Base-by-base conservation (phyloP, 2,888 invertebrate genomes). In the Leptinotarsa juncta region DNA sequence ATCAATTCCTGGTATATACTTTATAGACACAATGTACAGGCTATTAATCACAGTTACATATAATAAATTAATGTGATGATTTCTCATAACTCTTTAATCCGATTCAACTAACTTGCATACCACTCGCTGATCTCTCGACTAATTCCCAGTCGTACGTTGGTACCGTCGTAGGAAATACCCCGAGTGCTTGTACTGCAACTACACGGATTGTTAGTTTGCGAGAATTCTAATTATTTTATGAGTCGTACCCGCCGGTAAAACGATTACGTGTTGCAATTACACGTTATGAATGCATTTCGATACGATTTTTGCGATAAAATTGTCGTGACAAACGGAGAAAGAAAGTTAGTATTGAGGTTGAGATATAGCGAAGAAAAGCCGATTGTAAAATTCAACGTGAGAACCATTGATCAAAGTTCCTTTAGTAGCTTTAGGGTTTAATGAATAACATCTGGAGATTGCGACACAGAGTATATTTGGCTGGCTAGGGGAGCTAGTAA, bases 171-270 rank as follows among this genome's bases (percentile, higher is more conserved):
- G 23, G 57, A 57, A 57, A 57, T 57, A 57, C 23, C 26, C 23
- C 20, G 3, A 15, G 57, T 57, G 23, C 57, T 57, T 23, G 57
- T 26, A 20, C 23, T 20, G 57, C 57, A 57, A 57, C 57, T 57
- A 57, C 57, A 57, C 57, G 57, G 57, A 57, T 57, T 57, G 57
- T 26, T 57, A 15, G 57, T 57, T 57, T 57, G 20, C 57, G 23
- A 26, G 57, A 57, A 57, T 57, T 57, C 26, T 57, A 57, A 57
- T 57, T 57, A 57, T 57, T 57, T 57, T 23, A 57, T 23, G 57
- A 57, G 57, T 23, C 57, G 20, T 57, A 4, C 57, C 57, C 57
- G 57, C 57, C 20, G 57, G 57, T 20, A 57, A 57, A 57, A 57
- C 57, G 57, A 57, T 57, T 57, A 57, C 23, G 57, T 57, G 23